phyloP scores from a whole-genome alignment of 2,888 invertebrate species.

The Apocheima hispidaria region DNA sequence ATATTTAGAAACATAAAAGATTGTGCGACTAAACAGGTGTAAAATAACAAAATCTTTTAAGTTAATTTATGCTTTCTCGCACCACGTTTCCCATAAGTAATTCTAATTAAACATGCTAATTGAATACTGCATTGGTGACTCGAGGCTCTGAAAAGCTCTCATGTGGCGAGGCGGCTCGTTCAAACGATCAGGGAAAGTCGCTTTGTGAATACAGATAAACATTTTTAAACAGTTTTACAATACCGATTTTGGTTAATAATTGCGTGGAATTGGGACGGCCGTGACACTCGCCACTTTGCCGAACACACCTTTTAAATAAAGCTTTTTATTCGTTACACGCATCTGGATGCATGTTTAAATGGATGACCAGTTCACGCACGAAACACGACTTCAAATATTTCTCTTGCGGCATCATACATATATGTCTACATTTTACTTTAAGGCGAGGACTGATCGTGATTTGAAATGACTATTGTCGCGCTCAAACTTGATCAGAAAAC shows the following conservation, averaged over 20 bases:
- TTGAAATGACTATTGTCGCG: too few species aligned
- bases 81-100: constrained; percentile 9
- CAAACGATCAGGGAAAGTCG: constrained; percentile 57
- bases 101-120: constrained; percentile 49
- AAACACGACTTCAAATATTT: constrained; percentile 13
- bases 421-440: background rate
- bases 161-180: constrained; percentile 49
- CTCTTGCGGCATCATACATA: background rate
- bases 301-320: constrained; percentile 25
- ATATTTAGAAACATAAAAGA: too few species aligned
- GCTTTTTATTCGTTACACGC: constrained; percentile 28
- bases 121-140: constrained; percentile 40
- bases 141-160: constrained; percentile 39
- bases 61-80: constrained; percentile 1
- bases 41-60: background rate
- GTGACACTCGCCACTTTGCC: constrained; percentile 33
- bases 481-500: too few species aligned
- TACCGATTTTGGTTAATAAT: constrained; percentile 64
- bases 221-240: constrained; percentile 49
- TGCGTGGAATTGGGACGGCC: constrained; percentile 57
- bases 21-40: background rate
- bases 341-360: constrained; percentile 24
- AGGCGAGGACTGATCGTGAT: too few species aligned
- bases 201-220: constrained; percentile 55
- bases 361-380: constrained; percentile 22